Evolutionary conservation across 92 coral and sea anemone species (phyloP), one percentile per base, ranked within the genome.

Genomic region (Isaurus tuberculatus): DNA sequence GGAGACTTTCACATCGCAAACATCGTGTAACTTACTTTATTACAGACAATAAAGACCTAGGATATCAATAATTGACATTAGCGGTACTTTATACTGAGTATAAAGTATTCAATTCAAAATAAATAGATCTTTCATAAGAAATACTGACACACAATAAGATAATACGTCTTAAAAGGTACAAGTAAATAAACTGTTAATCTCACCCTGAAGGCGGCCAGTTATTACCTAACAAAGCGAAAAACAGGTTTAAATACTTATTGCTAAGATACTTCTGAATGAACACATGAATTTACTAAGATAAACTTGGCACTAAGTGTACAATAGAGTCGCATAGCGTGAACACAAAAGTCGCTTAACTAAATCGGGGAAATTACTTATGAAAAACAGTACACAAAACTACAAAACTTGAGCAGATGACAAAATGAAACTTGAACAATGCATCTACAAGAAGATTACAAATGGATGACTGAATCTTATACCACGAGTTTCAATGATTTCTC

Each of bases 251-350:
- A 66, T 66, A 66, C 72, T 66, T 66, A 66, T 32, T 32, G 72
- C 5, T 66, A 13, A 66, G 32, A 66, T 66, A 66, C 36, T 63
- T 66, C 16, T 64, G 34, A 11, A 66, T 32, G 46, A 66, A 66
- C 17, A 66, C 2, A 32, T 66, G 23, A 17, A 17, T 66, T 66
- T 66, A 66, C 72, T 66, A 11, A 32, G 46, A 32, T 66, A 66
- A 66, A 14, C 72, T 66, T 14, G n/a, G 72, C 72, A 30, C 44
- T 32, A 69, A 77, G 46, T 53, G 66, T 77, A 77, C 82, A 77
- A 77, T 77, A 77, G 55, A 40, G 82, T 77, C 82, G 53, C 82
- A 77, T 77, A 69, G 82, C 82, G 82, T 77, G 82, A 77, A 77
- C 82, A 77, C 82, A 77, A 77, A 53, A 46, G 69, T 51, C 82